Evolutionary conservation across 2,888 invertebrate genomes (phyloP).

Genomic region (Tolmerus cingulatus): DNA sequence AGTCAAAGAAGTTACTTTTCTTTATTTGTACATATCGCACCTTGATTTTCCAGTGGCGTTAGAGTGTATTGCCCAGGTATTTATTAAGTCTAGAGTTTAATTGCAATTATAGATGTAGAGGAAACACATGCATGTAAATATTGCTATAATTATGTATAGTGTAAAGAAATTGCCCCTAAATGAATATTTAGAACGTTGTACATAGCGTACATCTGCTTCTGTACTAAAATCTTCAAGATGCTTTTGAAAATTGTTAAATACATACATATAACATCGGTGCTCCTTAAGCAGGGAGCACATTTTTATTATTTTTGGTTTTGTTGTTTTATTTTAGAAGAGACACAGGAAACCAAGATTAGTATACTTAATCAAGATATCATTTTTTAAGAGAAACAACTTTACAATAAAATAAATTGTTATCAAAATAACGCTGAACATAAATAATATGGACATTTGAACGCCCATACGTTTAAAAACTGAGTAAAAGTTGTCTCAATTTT

Average conservation of each 20-base stretch:
- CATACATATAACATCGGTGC: neutral
- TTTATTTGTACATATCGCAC: neutral
- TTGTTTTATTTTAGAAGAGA: neutral
- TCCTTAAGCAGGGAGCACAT: neutral
- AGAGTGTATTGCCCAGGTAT: neutral
- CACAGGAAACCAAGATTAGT: neutral
- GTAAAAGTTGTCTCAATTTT: no score
- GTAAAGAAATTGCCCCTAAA: neutral
- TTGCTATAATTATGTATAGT: neutral
- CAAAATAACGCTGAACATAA: no score
- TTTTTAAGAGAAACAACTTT: no score
- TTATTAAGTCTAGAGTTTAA: neutral
- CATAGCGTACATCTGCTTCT: neutral
- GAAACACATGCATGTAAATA: neutral
- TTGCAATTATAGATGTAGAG: neutral
- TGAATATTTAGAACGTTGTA: neutral
- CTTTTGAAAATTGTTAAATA: neutral
- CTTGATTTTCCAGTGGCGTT: neutral
- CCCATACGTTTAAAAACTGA: no score
- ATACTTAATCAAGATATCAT: no score
- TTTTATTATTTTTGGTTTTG: no score
- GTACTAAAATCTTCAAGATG: neutral
- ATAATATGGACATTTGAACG: no score
- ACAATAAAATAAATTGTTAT: no score
- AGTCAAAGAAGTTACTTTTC: neutral